Percentiles rank a stretch among this genome's conserved stretches.
Conservation (phyloP, 2,113 vertebrate species). For the Laticauda laticaudata region DNA sequence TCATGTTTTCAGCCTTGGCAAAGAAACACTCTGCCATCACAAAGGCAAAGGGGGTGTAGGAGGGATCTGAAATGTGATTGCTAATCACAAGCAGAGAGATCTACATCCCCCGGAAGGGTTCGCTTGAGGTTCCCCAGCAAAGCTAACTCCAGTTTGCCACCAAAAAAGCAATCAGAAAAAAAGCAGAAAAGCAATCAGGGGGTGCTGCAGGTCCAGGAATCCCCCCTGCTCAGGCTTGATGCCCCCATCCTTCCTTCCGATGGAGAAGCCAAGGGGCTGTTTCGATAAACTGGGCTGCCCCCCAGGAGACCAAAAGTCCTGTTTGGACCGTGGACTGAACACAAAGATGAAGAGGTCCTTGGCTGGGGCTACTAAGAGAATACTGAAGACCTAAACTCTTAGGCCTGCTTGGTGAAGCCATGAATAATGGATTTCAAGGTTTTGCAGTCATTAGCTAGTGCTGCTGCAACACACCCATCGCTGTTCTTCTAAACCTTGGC, state of each 20-base stretch:
- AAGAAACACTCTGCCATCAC: neutral
- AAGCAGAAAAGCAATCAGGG: neutral
- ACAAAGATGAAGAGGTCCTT: neutral
- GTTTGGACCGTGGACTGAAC: fast-evolving
- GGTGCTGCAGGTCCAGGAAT: neutral
- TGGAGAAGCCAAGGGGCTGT: neutral
- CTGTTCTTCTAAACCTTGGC: neutral
- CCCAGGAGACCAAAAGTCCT: too few species aligned
- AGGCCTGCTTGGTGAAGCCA: neutral
- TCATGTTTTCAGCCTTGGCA: fast-evolving
- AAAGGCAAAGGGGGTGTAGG: neutral
- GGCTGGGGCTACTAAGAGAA: too few species aligned
- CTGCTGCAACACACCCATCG: neutral
- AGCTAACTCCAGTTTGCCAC: slow-evolving; percentile 3
- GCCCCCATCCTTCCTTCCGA: neutral
- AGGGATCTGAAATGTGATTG: neutral
- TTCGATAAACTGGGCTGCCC: neutral
- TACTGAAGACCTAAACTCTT: neutral
- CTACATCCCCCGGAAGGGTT: neutral
- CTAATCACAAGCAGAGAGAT: neutral
- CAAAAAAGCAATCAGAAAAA: too few species aligned
- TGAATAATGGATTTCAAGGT: neutral
- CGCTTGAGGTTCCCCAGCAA: slow-evolving; percentile 8
- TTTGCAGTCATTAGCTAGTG: neutral
- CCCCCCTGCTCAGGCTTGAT: neutral